Base-by-base conservation (phyloP, 2,888 invertebrate species). In the Keiferia lycopersicella region DNA sequence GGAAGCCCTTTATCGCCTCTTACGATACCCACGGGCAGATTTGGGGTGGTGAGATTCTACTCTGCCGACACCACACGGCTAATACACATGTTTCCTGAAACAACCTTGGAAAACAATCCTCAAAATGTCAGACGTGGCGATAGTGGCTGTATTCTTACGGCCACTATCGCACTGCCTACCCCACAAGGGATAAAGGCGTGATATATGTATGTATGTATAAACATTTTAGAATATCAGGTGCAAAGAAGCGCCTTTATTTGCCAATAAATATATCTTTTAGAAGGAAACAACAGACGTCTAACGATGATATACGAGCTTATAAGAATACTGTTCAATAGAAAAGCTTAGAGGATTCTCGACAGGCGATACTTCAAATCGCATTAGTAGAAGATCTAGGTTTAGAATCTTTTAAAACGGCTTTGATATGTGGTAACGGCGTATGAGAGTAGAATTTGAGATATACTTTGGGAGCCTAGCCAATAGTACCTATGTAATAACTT, bases 351-450 rank as follows among this genome's bases (percentile, higher is more conserved):
- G 12, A 53, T 26, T 10, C 53, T 53, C 38, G 20, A 26, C 53
- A 26, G 53, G 53, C 53, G 30, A 53, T 53, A 53, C 53, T 53
- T 53, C 53, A 53, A 53, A 53, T 53, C 53, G 53, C 53, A 53
- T 53, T 53, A 53, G 53, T 14, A 7, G 6, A 0, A 30, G 53
- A 53, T 53, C 53, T 14, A 53, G 26, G 26, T 26, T 26, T 10
- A 53, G 26, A 26, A 53, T 22, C 30, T 22, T 53, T 53, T 22
- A 53, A 53, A 53, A 26, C 3, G 20, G 14, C 26, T 30, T 38
- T 50, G 50, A 50, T 50, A 0, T 20, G 20, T 20, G 12, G 30
- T 53, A 53, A 53, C 20, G 53, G 50, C 50, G 20, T 50, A 45
- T n/a, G 11, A 41, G 14, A 14, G 12, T 14, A 2, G 14, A 1